Evolutionary conservation across 2,888 invertebrate genomes (phyloP).

Genomic region (Galeruca laticollis): DNA sequence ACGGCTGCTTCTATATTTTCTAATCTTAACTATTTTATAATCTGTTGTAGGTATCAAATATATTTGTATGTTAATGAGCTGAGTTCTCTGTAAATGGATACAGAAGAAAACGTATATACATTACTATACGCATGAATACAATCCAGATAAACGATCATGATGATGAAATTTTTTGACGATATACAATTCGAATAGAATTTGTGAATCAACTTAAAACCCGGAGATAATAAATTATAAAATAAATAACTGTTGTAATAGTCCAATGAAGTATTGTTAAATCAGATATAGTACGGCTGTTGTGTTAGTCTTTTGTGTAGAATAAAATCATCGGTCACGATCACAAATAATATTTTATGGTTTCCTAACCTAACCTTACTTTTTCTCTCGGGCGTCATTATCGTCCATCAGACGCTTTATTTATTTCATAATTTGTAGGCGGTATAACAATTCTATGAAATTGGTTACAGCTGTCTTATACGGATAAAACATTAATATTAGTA

Average conservation of each 20-base stretch:
- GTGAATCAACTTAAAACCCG: not conserved
- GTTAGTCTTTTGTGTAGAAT: slow-evolving; percentile 1
- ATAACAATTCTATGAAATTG: not conserved
- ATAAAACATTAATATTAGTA: not conserved
- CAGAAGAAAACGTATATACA: not conserved
- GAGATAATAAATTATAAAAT: not conserved
- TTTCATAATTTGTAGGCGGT: not conserved
- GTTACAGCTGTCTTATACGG: not conserved
- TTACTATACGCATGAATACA: not conserved
- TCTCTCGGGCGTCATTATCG: slow-evolving; percentile 6
- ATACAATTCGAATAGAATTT: not conserved
- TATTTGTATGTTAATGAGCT: not conserved
- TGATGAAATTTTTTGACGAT: not conserved
- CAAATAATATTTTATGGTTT: slow-evolving; percentile 23
- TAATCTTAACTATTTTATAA: no score
- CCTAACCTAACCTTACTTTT: slow-evolving; percentile 10
- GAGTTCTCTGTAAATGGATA: not conserved
- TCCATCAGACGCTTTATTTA: not conserved
- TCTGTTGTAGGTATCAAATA: not conserved
- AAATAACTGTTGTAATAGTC: not conserved
- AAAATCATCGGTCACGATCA: slow-evolving; percentile 20
- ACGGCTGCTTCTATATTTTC: no score
- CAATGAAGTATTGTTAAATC: not conserved
- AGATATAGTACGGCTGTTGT: not conserved
- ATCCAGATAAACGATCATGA: not conserved